A percentile compares a stretch with the other conserved stretches of the same genome.
Conservation (phyloP, 2,113 vertebrate species). For the Macquaria australasica region DNA sequence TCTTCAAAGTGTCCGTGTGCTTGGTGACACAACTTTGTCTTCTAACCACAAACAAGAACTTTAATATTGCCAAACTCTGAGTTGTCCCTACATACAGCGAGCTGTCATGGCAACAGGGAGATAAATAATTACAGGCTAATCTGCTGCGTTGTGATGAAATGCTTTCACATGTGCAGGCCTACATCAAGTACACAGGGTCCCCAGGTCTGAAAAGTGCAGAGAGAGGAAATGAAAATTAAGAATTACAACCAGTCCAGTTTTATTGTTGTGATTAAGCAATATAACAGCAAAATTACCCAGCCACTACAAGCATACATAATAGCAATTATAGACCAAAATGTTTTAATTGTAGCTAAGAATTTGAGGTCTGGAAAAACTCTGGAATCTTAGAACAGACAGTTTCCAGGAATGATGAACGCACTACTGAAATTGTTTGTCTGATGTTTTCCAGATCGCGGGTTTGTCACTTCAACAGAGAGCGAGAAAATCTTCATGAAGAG, state of each 20-base stretch:
- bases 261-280: neutral
- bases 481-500: slow-evolving; percentile 94
- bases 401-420: neutral
- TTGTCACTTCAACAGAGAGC: slow-evolving; percentile 88
- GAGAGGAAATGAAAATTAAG: slow-evolving; percentile 6
- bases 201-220: neutral
- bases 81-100: neutral
- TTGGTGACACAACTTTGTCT: neutral
- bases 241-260: neutral
- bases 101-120: slow-evolving; percentile 24
- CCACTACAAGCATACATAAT: neutral
- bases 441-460: slow-evolving; percentile 89
- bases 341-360: neutral
- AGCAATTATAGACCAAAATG: slow-evolving; percentile 8
- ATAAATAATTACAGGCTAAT: slow-evolving; percentile 22
- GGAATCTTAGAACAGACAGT: neutral
- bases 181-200: slow-evolving; percentile 1
- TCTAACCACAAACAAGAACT: neutral
- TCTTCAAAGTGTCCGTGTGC: slow-evolving; percentile 6
- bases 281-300: neutral
- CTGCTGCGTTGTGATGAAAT: slow-evolving; percentile 16
- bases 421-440: slow-evolving; percentile 20
- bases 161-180: neutral
- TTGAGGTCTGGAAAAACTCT: neutral
- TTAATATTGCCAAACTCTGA: neutral